A percentile compares a stretch with the other conserved stretches of the same genome.
These are phyloP conservation scores for Dysmachus trigonus DNA, from an alignment of 2,888 invertebrate genomes.

Conservation along the genomic window DNA sequence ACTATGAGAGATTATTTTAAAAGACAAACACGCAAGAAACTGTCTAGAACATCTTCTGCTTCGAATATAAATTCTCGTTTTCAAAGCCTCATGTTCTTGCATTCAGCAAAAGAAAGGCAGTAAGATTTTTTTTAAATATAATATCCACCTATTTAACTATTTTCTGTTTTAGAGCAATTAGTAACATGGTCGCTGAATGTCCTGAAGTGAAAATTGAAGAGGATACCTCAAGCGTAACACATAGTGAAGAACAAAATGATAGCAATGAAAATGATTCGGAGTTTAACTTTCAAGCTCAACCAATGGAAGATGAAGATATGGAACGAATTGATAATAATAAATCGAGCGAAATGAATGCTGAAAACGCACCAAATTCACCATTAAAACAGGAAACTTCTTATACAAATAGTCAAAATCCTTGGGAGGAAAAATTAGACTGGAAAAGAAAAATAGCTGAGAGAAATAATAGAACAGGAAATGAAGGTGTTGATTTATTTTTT, in stretches of 20 bases:
- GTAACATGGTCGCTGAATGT: background rate
- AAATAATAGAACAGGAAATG: background rate
- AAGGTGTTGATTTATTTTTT: constrained; percentile 10
- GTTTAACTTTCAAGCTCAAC: background rate
- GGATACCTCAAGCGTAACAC: background rate
- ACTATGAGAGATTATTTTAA: background rate
- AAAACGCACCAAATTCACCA: background rate
- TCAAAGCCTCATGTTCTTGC: background rate
- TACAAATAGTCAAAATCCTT: background rate
- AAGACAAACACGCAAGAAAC: background rate
- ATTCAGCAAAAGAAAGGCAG: background rate
- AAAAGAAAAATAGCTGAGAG: background rate
- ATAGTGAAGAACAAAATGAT: background rate
- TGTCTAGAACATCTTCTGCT: background rate
- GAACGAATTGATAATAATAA: background rate
- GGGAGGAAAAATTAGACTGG: background rate
- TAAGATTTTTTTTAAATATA: background rate
- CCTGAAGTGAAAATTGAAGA: background rate
- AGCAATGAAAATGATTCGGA: background rate
- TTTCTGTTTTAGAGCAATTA: background rate
- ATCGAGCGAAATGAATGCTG: background rate
- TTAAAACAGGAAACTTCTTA: background rate
- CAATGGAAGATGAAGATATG: background rate
- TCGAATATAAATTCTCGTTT: background rate
- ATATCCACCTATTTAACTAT: background rate